Conservation (phyloP, 2,888 invertebrate genomes). For the Troides oblongomaculatus region DNA sequence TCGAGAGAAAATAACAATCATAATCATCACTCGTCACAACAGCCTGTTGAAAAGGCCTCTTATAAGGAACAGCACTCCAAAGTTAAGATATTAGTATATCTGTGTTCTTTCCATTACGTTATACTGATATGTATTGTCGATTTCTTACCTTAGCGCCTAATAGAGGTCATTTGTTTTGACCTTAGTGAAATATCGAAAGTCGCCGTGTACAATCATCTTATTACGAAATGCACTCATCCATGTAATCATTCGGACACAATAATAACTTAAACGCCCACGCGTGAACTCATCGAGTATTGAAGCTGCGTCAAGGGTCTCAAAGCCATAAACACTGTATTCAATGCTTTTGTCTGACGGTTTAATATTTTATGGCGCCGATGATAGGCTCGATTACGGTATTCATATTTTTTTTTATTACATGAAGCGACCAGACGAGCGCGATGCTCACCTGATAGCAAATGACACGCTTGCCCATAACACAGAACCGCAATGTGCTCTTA, state of each 20-base stretch:
- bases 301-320: conserved; percentile 29
- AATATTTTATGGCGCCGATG: background rate
- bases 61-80: too few relatives aligned
- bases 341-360: conserved; percentile 16
- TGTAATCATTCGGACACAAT: conserved; percentile 37
- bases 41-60: too few relatives aligned
- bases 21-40: too few relatives aligned
- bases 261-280: conserved; percentile 40
- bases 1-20: too few relatives aligned
- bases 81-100: too few relatives aligned
- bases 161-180: conserved; percentile 18
- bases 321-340: conserved; percentile 24
- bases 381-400: background rate
- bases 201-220: conserved; percentile 31
- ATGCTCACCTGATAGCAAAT: too few relatives aligned
- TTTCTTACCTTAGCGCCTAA: background rate
- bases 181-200: conserved; percentile 30
- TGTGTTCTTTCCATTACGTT: too few relatives aligned
- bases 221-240: conserved; percentile 38
- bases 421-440: too few relatives aligned
- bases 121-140: too few relatives aligned
- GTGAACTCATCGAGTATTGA: conserved; percentile 34
- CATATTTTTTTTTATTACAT: too few relatives aligned
- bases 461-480: too few relatives aligned
- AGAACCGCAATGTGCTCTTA: too few relatives aligned